Base-by-base conservation (phyloP, 2,113 vertebrate genomes). In the Sapajus apella region DNA sequence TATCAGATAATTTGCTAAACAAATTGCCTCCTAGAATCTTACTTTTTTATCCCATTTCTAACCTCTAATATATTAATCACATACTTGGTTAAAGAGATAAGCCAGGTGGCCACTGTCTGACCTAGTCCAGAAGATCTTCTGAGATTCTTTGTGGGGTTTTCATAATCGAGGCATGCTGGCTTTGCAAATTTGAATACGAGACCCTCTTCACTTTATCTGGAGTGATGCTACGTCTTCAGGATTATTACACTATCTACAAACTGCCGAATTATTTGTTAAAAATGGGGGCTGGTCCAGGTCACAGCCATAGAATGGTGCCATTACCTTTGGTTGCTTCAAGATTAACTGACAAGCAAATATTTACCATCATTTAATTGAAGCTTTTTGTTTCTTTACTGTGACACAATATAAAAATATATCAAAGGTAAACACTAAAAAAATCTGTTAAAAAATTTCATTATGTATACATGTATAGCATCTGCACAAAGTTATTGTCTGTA, bases 1-100 rank as follows among this genome's bases (percentile, higher is more conserved):
- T 75, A 66, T 76, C 86, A 95, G 45, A 85, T 92, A 82, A 61
- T 96, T 61, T 86, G 45, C 72, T 87, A 52, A 4, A 92, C 3
- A 90, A 58, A 90, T 72, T 82, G 25, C 30, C 12, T 90, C 20
- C 40, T 6, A 56, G 43, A 88, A 83, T 82, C 82, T 90, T 87
- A 64, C n/a, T n/a, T n/a, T 30, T 23, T 84, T 43, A 64, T 20
- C 23, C 68, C 23, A 2, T 30, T 32, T 73, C 37, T 64, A 58
- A 56, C 13, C 82, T 10, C n/a, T 92, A 68, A 85, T 18, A 25
- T 79, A 64, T 68, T 90, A 87, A 66, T 66, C 56, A 47, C 25
- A 20, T 72, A 12, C 8, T 17, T 37, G 32, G 12, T 32, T 80
- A 66, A 79, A 84, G 66, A 81, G 56, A 50, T 10, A 5, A 23